These are phyloP conservation scores for Aldabrachelys gigantea DNA, from an alignment of 2,113 vertebrate genomes.

Conservation along the genomic window DNA sequence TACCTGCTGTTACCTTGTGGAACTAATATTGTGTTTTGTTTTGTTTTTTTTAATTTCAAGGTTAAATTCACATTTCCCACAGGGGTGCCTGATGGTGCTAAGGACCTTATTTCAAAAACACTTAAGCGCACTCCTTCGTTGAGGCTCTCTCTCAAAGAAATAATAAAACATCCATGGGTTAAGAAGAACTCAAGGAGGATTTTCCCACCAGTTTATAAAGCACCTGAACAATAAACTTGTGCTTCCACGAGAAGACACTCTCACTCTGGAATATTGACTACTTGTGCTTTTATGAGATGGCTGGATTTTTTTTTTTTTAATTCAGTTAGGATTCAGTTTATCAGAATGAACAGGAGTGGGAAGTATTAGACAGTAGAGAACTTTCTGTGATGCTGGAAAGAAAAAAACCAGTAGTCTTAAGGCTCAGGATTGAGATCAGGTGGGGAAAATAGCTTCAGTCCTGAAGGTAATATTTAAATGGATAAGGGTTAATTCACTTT, in stretches of 20 bases:
- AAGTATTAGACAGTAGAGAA: background rate
- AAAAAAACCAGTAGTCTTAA: background rate
- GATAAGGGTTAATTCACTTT: too few relatives aligned
- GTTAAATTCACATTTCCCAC: conserved; percentile 16
- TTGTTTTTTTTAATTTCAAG: background rate
- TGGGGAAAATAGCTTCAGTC: background rate
- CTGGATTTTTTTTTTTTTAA: background rate
- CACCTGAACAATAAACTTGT: background rate
- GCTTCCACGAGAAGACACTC: background rate
- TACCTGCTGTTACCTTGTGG: background rate
- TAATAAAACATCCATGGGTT: conserved; percentile 23
- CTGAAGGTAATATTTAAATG: background rate
- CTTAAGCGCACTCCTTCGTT: background rate
- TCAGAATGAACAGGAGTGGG: too few relatives aligned
- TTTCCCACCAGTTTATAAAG: background rate
- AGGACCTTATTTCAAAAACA: conserved; percentile 8
- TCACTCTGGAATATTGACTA: too few relatives aligned
- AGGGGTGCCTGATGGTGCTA: background rate
- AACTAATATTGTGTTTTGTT: background rate
- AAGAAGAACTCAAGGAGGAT: conserved; percentile 26
- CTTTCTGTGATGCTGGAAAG: background rate
- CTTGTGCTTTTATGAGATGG: background rate
- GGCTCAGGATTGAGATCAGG: too few relatives aligned
- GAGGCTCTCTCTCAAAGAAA: background rate
- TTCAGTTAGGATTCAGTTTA: background rate